Evolutionary conservation across 1,140 invertebrate genomes (phyloP).

Genomic region (Drosophila tani): DNA sequence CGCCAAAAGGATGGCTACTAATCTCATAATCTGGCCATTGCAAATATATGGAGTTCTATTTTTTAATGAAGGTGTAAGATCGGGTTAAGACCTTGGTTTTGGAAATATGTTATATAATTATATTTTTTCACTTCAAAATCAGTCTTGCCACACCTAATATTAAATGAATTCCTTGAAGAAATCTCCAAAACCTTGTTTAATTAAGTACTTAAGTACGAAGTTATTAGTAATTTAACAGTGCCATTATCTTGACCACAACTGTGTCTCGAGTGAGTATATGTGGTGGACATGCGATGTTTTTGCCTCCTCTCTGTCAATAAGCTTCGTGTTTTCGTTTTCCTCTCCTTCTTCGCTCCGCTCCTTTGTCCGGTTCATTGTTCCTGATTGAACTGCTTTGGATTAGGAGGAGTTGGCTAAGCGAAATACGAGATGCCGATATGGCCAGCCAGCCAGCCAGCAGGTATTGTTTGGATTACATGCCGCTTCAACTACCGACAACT

Average conservation of each 20-base stretch:
- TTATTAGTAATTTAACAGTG: not conserved
- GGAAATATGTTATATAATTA: no score
- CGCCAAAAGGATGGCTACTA: constrained; percentile 5
- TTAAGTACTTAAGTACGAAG: not conserved
- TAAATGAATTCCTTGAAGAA: no score
- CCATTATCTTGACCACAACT: constrained; percentile 16
- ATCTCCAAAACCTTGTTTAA: not conserved
- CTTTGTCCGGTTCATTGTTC: constrained; percentile 69
- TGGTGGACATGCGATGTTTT: constrained; percentile 26
- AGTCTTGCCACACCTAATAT: no score
- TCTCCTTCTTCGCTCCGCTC: constrained; percentile 38
- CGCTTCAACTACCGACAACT: constrained; percentile 27
- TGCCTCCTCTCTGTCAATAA: constrained; percentile 60
- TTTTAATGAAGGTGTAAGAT: not conserved
- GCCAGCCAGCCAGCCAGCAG: constrained; percentile 31
- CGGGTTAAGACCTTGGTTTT: not conserved
- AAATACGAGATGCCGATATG: constrained; percentile 20
- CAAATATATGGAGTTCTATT: not conserved
- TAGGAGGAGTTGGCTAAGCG: constrained; percentile 28
- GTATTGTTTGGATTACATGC: constrained; percentile 79
- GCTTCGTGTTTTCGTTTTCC: constrained; percentile 50
- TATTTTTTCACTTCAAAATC: not conserved
- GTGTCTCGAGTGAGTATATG: constrained; percentile 16
- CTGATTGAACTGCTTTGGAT: constrained; percentile 59
- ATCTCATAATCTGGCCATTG: not conserved